Percentiles rank a stretch among this genome's conserved stretches.
phyloP scores from a whole-genome alignment of 2,888 invertebrate species.

The Melangyna quadrimaculata region DNA sequence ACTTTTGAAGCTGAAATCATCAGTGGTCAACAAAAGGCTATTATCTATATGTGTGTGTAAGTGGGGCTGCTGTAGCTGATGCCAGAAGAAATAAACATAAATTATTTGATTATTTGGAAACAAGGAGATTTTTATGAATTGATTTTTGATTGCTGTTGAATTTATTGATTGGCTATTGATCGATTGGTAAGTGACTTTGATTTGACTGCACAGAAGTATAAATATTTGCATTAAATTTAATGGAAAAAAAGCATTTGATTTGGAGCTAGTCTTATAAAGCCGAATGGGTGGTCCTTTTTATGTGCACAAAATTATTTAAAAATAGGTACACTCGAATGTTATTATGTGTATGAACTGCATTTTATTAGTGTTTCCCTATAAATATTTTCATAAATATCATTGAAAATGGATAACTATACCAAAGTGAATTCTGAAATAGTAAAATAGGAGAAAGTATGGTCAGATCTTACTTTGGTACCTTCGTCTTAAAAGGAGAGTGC shows the following conservation, averaged over 20 bases:
- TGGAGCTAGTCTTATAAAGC: not conserved
- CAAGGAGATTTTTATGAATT: conserved; percentile 69
- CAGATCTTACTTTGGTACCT: no score
- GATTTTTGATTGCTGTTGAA: conserved; percentile 70
- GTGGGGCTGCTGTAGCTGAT: not conserved
- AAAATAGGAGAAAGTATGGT: no score
- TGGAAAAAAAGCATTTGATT: not conserved
- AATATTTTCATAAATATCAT: no score
- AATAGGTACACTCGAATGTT: not conserved
- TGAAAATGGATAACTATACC: no score
- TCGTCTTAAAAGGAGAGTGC: no score
- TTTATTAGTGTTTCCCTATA: no score
- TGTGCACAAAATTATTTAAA: not conserved
- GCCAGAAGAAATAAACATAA: conserved; percentile 10
- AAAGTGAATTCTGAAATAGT: no score
- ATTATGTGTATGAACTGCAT: not conserved
- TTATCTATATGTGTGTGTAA: not conserved
- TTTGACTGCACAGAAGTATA: conserved; percentile 27
- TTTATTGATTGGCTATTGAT: conserved; percentile 66
- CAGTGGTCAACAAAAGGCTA: not conserved
- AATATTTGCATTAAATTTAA: conserved; percentile 31
- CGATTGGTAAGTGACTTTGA: conserved; percentile 64
- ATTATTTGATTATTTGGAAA: conserved; percentile 56
- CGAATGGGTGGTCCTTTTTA: conserved; percentile 6
- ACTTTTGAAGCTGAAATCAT: not conserved